A percentile compares a stretch with the other conserved stretches of the same genome.
phyloP scores from a whole-genome alignment of 2,888 invertebrate genomes.

The Leptopilina drosophilae region DNA sequence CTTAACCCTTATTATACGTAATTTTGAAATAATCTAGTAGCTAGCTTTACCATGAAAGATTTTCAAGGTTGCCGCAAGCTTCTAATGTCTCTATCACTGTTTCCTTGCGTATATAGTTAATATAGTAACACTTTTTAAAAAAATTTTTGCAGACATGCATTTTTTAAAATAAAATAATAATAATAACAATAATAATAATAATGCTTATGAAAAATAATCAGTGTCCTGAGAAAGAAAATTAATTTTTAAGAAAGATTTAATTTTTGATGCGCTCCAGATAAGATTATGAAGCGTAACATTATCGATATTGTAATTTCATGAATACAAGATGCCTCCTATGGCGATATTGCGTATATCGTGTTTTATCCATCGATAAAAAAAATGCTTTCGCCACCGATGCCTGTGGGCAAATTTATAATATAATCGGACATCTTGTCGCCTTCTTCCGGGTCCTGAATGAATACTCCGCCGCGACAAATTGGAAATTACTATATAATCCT shows the following conservation, averaged over 20 bases:
- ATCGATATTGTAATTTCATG: conserved; percentile 14
- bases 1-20: too few relatives aligned
- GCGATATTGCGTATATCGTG: conserved; percentile 1
- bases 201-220: background rate
- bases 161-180: background rate
- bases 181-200: too few relatives aligned
- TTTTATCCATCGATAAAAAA: conserved; percentile 38
- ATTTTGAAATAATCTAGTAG: too few relatives aligned
- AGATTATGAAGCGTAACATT: background rate
- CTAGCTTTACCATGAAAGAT: too few relatives aligned
- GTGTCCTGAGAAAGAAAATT: background rate
- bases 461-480: conserved; percentile 72
- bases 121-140: too few relatives aligned
- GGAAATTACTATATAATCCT: conserved; percentile 67
- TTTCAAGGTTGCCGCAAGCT: too few relatives aligned
- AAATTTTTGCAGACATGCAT: too few relatives aligned
- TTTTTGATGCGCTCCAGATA: background rate
- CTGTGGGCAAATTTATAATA: conserved; percentile 38
- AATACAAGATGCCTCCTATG: conserved; percentile 4
- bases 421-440: conserved; percentile 12
- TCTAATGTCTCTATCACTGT: too few relatives aligned
- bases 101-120: too few relatives aligned
- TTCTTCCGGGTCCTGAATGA: conserved; percentile 53
- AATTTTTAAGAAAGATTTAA: background rate
- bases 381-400: conserved; percentile 53